A percentile compares a stretch with the other conserved stretches of the same genome.
These are phyloP conservation scores for Strigops habroptila DNA, from an alignment of 2,113 vertebrate species.

Conservation along the genomic window DNA sequence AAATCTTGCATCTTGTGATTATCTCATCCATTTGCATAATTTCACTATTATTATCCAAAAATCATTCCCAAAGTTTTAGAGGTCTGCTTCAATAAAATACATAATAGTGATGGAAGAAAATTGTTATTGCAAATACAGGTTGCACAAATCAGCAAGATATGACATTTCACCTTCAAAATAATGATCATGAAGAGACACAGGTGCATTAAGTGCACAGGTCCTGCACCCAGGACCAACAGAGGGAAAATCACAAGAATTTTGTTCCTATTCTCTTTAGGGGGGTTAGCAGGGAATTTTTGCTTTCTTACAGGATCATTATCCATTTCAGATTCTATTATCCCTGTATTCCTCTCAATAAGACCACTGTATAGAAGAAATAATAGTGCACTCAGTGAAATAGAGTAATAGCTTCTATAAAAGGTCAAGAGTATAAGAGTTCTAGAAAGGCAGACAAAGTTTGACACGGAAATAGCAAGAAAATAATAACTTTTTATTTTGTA, in stretches of 20 bases:
- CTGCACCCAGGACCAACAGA: fast-evolving
- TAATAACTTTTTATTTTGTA: background rate
- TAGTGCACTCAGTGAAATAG: background rate
- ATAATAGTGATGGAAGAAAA: background rate
- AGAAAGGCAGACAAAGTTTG: background rate
- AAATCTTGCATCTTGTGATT: background rate
- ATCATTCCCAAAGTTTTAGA: background rate
- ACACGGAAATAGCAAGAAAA: background rate
- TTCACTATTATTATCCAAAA: background rate
- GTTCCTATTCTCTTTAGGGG: background rate
- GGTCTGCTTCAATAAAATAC: background rate
- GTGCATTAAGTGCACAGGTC: background rate
- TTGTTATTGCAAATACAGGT: background rate
- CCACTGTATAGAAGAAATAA: background rate
- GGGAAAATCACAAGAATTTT: background rate
- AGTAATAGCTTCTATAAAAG: background rate
- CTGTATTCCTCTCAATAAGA: background rate
- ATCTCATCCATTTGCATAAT: background rate
- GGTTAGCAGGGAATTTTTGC: background rate
- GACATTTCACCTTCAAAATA: background rate
- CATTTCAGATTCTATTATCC: background rate
- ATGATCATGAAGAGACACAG: background rate
- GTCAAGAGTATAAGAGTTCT: background rate
- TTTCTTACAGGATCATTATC: background rate
- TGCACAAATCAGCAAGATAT: background rate